Evolutionary conservation across 2,113 vertebrate species (phyloP), one percentile per base, ranked within the genome.

Genomic region (Barbus barbus): DNA sequence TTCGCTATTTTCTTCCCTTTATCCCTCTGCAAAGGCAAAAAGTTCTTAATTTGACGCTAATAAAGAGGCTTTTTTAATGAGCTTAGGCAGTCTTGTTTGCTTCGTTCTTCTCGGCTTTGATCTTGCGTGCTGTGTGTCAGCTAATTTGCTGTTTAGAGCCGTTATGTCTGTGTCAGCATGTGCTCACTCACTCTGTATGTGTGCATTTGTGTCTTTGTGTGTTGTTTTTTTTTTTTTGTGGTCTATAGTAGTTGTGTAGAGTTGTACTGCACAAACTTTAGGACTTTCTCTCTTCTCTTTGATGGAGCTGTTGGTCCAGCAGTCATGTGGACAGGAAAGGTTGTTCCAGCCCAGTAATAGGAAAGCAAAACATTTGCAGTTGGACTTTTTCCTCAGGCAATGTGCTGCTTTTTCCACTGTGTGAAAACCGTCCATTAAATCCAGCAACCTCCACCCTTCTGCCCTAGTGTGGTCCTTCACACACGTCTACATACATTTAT

Each of bases 301-400:
- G 84, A 83, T 84, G 81, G 87, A 88, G 41, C 61, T 72, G 61
- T 72, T 69, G 76, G 61, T 78, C 85, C 76, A 81, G 85, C 86
- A 87, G 88, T 83, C 88, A 89, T 86, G 84, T 83, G 77, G 81
- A 84, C 69, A 88, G 89, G 86, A 85, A 88, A 74, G 81, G 31
- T 67, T 83, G 84, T 51, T 82, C 86, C 33, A 58, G 86, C 81
- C 88, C 90, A 90, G 92, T 93, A 93, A 93, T 93, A 91, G 92
- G 92, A 93, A 91, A 89, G 84, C 89, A 89, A 86, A 89, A 86
- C 82, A 86, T 83, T 88, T 78, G 60, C 88, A 87, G 89, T 86
- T 83, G 20, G 86, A 90, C 89, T 88, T 82, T n/a, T 81, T 88
- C 86, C 82, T 86, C 78, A 73, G 81, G 90, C 63, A 67, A 88